These are phyloP conservation scores for Eospalax fontanierii DNA, from an alignment of 2,797 vertebrate genomes.

Conservation along the genomic window DNA sequence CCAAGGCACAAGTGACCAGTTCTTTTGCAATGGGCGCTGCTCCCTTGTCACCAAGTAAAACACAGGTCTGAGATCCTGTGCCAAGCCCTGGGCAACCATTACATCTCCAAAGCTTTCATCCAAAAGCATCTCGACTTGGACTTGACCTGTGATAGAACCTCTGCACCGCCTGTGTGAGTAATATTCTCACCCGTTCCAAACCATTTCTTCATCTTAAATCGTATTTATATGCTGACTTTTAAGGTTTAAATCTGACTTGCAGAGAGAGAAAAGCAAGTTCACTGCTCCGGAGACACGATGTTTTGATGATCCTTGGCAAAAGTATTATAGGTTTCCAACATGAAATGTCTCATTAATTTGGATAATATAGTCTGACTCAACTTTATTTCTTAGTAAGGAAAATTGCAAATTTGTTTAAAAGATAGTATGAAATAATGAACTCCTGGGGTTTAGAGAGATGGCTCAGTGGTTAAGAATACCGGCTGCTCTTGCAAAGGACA, in stretches of 20 bases:
- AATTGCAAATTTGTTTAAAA: constrained; percentile 31
- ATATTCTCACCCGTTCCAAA: background rate
- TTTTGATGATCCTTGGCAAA: constrained; percentile 20
- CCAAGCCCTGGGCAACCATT: background rate
- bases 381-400: constrained; percentile 40
- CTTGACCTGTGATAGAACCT: background rate
- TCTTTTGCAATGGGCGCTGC: background rate
- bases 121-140: background rate
- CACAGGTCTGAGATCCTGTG: background rate
- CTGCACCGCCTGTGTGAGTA: background rate
- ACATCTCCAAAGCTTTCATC: background rate
- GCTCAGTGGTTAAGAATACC: no score
- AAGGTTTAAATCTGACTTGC: background rate
- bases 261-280: constrained; percentile 11
- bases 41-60: background rate
- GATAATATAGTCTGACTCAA: background rate
- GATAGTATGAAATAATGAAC: background rate
- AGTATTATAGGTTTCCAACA: background rate
- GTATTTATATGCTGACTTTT: constrained; percentile 2
- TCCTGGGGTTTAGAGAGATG: background rate
- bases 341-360: constrained; percentile 43
- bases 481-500: no score
- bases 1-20: background rate
- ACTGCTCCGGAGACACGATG: background rate
- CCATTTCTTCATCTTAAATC: background rate